Conservation (phyloP, 2,888 invertebrate genomes). For the Magallana nippona region DNA sequence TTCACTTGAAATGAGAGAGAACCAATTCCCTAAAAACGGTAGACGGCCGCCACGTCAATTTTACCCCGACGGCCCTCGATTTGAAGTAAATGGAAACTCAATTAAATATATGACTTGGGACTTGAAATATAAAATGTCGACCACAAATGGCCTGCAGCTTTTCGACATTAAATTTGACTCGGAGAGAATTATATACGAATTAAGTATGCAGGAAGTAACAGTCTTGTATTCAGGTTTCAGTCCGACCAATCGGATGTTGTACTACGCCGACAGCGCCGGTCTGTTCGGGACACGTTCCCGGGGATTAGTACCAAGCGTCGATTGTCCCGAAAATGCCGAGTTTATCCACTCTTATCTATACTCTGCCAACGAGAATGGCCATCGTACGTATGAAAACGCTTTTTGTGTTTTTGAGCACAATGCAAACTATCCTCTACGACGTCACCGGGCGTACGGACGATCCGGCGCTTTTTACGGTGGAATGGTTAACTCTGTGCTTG, state of each 20-base stretch:
- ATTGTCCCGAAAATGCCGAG: conserved; percentile 73
- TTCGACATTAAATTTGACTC: conserved; percentile 70
- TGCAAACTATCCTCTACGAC: conserved; percentile 68
- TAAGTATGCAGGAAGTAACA: conserved; percentile 76
- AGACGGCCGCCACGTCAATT: conserved; percentile 68
- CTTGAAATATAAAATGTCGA: conserved; percentile 69
- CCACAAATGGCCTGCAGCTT: conserved; percentile 70
- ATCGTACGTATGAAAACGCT: conserved; percentile 65
- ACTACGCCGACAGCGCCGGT: conserved; percentile 73
- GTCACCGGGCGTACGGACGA: conserved; percentile 71
- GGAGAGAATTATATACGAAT: conserved; percentile 75
- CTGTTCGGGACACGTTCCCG: conserved; percentile 71
- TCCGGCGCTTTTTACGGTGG: conserved; percentile 72
- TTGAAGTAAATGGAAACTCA: conserved; percentile 65
- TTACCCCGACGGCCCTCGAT: conserved; percentile 72
- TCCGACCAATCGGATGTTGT: conserved; percentile 68
- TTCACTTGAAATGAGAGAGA: conserved; percentile 62
- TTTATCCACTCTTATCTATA: conserved; percentile 69
- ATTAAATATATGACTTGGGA: conserved; percentile 75
- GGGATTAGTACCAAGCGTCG: conserved; percentile 73
- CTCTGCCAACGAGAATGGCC: conserved; percentile 66
- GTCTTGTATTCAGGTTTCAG: conserved; percentile 74
- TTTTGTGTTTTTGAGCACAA: conserved; percentile 76
- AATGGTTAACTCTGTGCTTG: conserved; percentile 64
- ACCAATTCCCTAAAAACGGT: conserved; percentile 57